phyloP scores from a whole-genome alignment of 2,113 vertebrate species.

The Pseudopodoces humilis region DNA sequence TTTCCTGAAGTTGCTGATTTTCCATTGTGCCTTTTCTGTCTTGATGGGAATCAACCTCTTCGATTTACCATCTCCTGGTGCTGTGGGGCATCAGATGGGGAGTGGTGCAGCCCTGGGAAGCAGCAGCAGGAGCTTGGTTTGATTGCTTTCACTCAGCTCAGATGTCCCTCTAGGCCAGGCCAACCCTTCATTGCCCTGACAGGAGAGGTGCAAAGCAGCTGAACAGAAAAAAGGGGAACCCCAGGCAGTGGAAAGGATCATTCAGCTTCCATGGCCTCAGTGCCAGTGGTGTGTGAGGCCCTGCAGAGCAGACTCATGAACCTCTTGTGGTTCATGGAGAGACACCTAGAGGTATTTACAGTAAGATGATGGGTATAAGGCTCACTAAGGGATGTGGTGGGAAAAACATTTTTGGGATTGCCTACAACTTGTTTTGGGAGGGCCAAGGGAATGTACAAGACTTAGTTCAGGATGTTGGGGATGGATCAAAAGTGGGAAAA shows the following conservation, averaged over 20 bases:
- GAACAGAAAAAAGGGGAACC: neutral
- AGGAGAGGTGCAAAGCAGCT: neutral
- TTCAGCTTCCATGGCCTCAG: neutral
- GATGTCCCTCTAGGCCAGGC: neutral
- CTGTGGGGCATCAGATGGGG: fast-evolving
- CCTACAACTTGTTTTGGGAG: neutral
- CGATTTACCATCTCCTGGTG: neutral
- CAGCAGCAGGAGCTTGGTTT: neutral
- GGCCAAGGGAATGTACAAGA: neutral
- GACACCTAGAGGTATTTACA: neutral
- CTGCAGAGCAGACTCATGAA: neutral
- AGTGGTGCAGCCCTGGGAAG: neutral
- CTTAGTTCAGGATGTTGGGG: neutral
- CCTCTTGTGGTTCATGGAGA: neutral
- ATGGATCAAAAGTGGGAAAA: neutral
- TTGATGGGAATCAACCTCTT: fast-evolving
- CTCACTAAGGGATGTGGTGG: neutral
- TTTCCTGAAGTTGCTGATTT: neutral
- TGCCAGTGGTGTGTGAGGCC: neutral
- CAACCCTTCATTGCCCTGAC: neutral
- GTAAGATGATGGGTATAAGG: neutral
- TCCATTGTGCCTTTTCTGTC: neutral
- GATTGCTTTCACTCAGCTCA: neutral
- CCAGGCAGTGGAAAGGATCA: neutral
- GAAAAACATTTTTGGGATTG: neutral